Evolutionary conservation across 2,113 vertebrate genomes (phyloP).

Genomic region (Atractosteus spatula): DNA sequence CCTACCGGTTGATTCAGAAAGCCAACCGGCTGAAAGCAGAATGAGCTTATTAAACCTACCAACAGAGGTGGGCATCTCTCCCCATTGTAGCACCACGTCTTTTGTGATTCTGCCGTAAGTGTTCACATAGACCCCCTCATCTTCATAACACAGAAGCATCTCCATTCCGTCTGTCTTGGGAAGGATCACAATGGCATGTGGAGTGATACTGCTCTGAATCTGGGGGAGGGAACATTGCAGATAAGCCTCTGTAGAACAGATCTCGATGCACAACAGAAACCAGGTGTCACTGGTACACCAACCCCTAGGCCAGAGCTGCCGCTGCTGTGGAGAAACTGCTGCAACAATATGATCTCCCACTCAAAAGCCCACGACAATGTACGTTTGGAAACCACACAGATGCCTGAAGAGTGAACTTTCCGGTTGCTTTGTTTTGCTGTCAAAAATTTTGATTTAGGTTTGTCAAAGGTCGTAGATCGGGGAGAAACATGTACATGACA

Average conservation of each 20-base stretch:
- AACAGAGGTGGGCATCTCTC: conserved; percentile 98
- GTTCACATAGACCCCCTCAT: conserved; percentile 97
- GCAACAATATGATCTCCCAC: conserved; percentile 64
- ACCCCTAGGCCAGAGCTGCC: background rate
- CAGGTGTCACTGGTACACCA: conserved; percentile 26
- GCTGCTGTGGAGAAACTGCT: conserved; percentile 58
- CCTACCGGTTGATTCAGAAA: conserved; percentile 10
- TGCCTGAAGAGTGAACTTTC: background rate
- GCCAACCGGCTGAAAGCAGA: conserved; percentile 32
- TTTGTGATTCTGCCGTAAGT: conserved; percentile 98
- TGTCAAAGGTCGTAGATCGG: conserved; percentile 44
- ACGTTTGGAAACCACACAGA: background rate
- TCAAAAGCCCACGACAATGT: conserved; percentile 7
- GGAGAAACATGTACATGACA: conserved; percentile 23
- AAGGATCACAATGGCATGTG: conserved; percentile 97
- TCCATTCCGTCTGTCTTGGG: conserved; percentile 99
- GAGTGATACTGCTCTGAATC: conserved; percentile 98
- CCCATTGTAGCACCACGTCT: conserved; percentile 99
- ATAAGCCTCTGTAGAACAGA: conserved; percentile 42
- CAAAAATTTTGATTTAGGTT: conserved; percentile 17
- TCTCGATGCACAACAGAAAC: conserved; percentile 35
- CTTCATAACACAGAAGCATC: conserved; percentile 99
- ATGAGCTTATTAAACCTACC: conserved; percentile 75
- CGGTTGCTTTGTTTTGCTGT: conserved; percentile 18
- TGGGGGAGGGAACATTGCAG: conserved; percentile 56